Conservation (phyloP, 2,113 vertebrate genomes). For the Prionailurus viverrinus region DNA sequence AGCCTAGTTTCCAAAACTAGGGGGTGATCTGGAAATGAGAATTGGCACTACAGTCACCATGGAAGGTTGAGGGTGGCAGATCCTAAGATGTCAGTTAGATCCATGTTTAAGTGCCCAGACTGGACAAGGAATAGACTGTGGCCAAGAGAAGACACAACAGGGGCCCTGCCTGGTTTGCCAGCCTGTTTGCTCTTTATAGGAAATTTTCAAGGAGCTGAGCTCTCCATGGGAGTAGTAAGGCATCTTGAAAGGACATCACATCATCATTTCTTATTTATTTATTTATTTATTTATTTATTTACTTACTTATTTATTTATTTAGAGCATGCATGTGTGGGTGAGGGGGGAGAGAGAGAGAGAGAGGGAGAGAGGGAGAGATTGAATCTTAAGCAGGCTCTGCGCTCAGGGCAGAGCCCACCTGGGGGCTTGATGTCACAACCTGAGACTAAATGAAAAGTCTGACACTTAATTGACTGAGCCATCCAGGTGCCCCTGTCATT, state of each 20-base stretch:
- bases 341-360: too few relatives aligned
- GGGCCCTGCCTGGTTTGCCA: background rate
- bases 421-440: too few relatives aligned
- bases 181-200: too few relatives aligned
- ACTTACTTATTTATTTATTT: too few relatives aligned
- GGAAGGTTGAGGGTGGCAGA: background rate
- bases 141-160: background rate
- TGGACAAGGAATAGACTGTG: background rate
- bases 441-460: too few relatives aligned
- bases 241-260: background rate
- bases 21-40: background rate
- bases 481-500: background rate
- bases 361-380: too few relatives aligned
- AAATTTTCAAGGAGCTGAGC: background rate
- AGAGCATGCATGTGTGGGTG: too few relatives aligned
- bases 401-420: too few relatives aligned
- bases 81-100: background rate
- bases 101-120: background rate
- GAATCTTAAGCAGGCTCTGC: too few relatives aligned
- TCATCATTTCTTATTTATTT: background rate
- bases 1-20: background rate
- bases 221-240: background rate
- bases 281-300: too few relatives aligned
- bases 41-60: background rate
- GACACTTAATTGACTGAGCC: too few relatives aligned